Evolutionary conservation across 64 coral and sea anemone genomes (phyloP), one percentile per base, ranked within the genome.

Genomic region (Montipora sp.): DNA sequence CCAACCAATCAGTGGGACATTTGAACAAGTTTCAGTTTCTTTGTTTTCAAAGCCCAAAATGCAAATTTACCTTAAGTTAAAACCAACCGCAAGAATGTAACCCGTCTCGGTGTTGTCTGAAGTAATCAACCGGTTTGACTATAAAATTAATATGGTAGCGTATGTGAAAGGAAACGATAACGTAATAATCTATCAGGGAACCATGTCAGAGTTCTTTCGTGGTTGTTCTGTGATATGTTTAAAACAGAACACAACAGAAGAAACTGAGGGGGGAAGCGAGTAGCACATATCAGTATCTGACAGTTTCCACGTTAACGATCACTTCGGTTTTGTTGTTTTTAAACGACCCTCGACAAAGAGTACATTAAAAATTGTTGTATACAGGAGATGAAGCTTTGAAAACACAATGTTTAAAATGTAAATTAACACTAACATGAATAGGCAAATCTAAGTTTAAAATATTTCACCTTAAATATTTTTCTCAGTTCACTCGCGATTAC

Each of bases 41-140:
- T 85, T 85, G 82, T 85, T 85, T 18, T 50, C 2, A 48, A 20
- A 85, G 45, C 47, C 9, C 49, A 63, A 85, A 85, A 85, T 85
- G 82, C 82, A 85, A 85, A 85, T 85, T 71, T 50, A 71, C 18
- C 16, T 21, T 20, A 85, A 8, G 75, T 47, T 7, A 72, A 85
- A 68, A 83, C 48, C 49, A 46, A 58, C 55, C 14, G 63, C 45
- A 78, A 78, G 46, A 49, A 50, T n/a, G 18, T n/a, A 4, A 5
- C 47, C 47, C 15, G 75, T 47, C 19, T 47, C 9, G 47, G 12
- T 78, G 13, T 85, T 51, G 82, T 72, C 15, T 70, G 9, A 49
- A 46, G 63, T 20, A 46, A 48, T 48, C 2, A 84, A 58, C 21
- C n/a, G 27, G 61, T 45, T 67, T 44, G 11, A 12, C 43, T 36